Evolutionary conservation across 92 coral and sea anemone genomes (phyloP), one percentile per base, ranked within the genome.

Genomic region (Phenganax stokvisi): DNA sequence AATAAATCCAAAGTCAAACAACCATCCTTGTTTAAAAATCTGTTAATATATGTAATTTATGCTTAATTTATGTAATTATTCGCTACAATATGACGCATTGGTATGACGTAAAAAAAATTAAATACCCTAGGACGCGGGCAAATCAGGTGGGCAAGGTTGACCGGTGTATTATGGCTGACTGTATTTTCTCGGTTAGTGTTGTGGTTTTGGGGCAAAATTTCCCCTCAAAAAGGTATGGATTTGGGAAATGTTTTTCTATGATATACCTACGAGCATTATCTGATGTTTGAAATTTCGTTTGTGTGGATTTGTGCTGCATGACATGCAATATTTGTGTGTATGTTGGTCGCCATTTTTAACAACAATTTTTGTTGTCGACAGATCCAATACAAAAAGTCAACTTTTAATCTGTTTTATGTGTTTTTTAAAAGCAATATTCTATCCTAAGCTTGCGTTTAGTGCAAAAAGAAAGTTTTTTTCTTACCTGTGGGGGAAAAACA

Each of bases 161-260:
- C 73, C 73, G 73, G 73, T 68, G 73, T 68, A 68, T 6, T 68
- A 68, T 68, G 73, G 73, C 73, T 51, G 73, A 68, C 47, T 54
- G 73, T 54, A 11, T 30, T 11, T 54, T 68, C 73, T 68, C 7
- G 31, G 3, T 30, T 68, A 8, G 77, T 73, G 77, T 73, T 73
- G 62, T 56, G 58, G 58, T 73, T 73, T 56, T n/a, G 64, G 80
- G 80, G 64, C 80, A 25, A 75, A 75, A 75, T 30, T 58, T 56
- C 47, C 80, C 31, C 64, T 75, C 57, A 16, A 51, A 75, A 75
- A 75, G 80, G 80, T 75, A 54, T 55, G 47, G 52, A 56, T 56
- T 25, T 75, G 10, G 17, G 0, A n/a, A 56, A 17, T 75, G 2
- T 51, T 5, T 17, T 8, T 51, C 3, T 56, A 30, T 54, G 11